A percentile compares a stretch with the other conserved stretches of the same genome.
phyloP scores from a whole-genome alignment of 1,140 invertebrate genomes.

The Sesamia nonagrioides region DNA sequence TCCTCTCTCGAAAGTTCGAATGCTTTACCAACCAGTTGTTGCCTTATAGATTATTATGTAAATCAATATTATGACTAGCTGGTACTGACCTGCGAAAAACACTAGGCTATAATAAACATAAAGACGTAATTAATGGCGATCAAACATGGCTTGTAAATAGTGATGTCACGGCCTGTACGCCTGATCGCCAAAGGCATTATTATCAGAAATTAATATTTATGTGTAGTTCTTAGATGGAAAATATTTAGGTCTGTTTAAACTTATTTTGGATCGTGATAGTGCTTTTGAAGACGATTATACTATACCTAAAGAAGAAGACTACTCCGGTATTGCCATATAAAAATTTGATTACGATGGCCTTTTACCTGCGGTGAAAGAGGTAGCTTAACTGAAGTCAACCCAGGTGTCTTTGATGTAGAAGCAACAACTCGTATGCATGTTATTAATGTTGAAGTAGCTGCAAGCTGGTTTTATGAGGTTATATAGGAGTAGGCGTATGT shows the following conservation, averaged over 20 bases:
- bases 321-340: background rate
- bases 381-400: background rate
- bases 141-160: slow-evolving; percentile 41
- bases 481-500: slow-evolving; percentile 1
- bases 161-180: slow-evolving; percentile 41
- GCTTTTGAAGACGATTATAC: background rate
- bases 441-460: background rate
- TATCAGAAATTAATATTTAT: slow-evolving; percentile 30
- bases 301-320: background rate
- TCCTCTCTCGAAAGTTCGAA: background rate
- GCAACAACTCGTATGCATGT: background rate
- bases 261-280: no score
- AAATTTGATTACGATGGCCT: background rate
- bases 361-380: background rate
- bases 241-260: background rate
- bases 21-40: background rate
- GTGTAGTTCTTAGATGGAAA: background rate
- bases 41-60: slow-evolving; percentile 8
- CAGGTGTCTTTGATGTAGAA: background rate
- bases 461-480: background rate
- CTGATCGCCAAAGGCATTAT: slow-evolving; percentile 35
- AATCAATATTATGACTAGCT: slow-evolving; percentile 40
- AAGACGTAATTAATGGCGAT: slow-evolving; percentile 35
- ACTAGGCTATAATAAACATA: slow-evolving; percentile 28
- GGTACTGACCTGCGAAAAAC: slow-evolving; percentile 18